A percentile compares a stretch with the other conserved stretches of the same genome.
phyloP scores from a whole-genome alignment of 2,888 invertebrate species.

The Thereva nobilitata region DNA sequence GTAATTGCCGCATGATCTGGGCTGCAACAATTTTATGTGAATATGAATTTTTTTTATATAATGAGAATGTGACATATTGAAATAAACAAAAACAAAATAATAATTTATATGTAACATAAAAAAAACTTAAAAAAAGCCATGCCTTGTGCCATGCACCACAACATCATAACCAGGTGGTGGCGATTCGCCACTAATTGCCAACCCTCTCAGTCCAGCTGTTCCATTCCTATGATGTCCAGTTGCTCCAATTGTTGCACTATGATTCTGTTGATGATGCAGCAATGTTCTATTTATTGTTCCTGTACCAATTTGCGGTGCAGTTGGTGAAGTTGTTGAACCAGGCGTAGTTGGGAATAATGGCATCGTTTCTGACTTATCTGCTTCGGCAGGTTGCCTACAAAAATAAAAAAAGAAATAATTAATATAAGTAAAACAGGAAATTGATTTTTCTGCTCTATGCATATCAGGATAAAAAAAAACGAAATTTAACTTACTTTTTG shows the following conservation, averaged over 20 bases:
- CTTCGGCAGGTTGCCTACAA: slow-evolving; percentile 52
- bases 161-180: slow-evolving; percentile 60
- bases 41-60: too few species aligned
- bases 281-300: slow-evolving; percentile 56
- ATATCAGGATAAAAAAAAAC: neutral
- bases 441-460: neutral
- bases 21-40: too few species aligned
- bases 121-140: slow-evolving; percentile 51
- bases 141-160: slow-evolving; percentile 61
- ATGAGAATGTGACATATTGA: slow-evolving; percentile 1
- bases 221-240: slow-evolving; percentile 52
- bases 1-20: too few species aligned
- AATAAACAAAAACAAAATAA: slow-evolving; percentile 14
- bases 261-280: slow-evolving; percentile 56
- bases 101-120: slow-evolving; percentile 25
- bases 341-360: slow-evolving; percentile 56
- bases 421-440: slow-evolving; percentile 13
- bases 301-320: slow-evolving; percentile 52
- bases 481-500: slow-evolving; percentile 68
- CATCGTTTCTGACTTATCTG: slow-evolving; percentile 58
- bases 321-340: slow-evolving; percentile 55
- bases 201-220: slow-evolving; percentile 56
- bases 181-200: slow-evolving; percentile 55
- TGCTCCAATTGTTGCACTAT: slow-evolving; percentile 46
- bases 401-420: slow-evolving; percentile 4